A percentile compares a stretch with the other conserved stretches of the same genome.
phyloP scores from a whole-genome alignment of 2,797 vertebrate species.

The Odontamblyopus lacepedii region DNA sequence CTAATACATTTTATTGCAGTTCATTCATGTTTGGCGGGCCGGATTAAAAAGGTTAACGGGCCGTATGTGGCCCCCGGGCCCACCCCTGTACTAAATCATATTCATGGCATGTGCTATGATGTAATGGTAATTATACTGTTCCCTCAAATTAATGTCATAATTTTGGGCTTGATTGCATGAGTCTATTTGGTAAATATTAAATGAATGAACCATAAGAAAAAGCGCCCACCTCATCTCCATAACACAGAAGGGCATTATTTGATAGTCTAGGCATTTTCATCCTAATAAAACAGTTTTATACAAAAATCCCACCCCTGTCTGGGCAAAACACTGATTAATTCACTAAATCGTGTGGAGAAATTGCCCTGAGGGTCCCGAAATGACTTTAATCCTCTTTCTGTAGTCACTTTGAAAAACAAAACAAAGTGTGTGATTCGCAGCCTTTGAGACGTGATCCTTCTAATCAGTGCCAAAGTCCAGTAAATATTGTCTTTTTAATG shows the following conservation, averaged over 20 bases:
- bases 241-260: constrained; percentile 41
- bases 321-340: constrained; percentile 60
- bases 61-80: too few relatives aligned
- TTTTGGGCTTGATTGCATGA: neutral
- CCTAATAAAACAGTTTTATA: constrained; percentile 29
- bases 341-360: constrained; percentile 56
- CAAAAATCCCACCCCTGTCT: constrained; percentile 32
- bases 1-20: too few relatives aligned
- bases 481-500: constrained; percentile 60
- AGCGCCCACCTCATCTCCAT: constrained; percentile 24
- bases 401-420: constrained; percentile 62
- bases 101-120: neutral
- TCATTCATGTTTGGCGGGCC: too few relatives aligned
- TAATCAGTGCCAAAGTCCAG: constrained; percentile 61
- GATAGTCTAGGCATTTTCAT: constrained; percentile 27
- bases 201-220: constrained; percentile 29
- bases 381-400: constrained; percentile 63
- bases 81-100: neutral
- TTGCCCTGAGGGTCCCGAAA: constrained; percentile 48
- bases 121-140: neutral
- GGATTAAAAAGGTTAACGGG: too few relatives aligned
- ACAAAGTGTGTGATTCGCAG: constrained; percentile 66
- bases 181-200: constrained; percentile 3
- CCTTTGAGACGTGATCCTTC: constrained; percentile 54
- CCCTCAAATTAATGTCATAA: neutral